Base-by-base conservation (phyloP, 2,113 vertebrate species). In the Triplophysa siluroides region DNA sequence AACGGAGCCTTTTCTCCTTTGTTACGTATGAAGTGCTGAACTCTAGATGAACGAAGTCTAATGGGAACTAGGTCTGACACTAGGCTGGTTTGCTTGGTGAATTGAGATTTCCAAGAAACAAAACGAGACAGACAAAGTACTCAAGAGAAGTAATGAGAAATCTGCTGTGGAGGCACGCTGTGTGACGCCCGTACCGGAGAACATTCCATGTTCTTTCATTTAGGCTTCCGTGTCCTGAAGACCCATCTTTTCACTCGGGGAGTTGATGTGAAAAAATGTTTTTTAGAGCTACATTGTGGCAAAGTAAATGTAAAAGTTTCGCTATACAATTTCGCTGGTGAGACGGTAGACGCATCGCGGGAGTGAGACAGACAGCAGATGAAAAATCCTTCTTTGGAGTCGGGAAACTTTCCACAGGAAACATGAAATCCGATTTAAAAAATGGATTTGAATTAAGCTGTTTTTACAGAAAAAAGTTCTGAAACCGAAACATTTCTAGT, bases 101-200 rank as follows among this genome's bases (percentile, higher is more conserved):
- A 88, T 86, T 87, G 87, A 91, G 88, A 87, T 86, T 90, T 91
- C 86, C 87, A 90, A 85, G 87, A 90, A 88, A 81, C 71, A 76
- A 76, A 77, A 52, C 54, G 33, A 82, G 80, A 83, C 79, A 65
- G 83, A 24, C 62, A 69, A 29, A 73, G 67, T 47, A 61, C 60
- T 83, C 74, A 14, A 67, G 87, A 85, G 86, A 85, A 82, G 83
- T 71, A 78, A 79, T 67, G 80, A 81, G 78, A 78, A 78, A 79
- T 64, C 47, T 69, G 79, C 78, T 70, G 81, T 87, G 86, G 85
- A 71, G 54, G 85, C 86, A 86, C 88, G 83, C 89, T 77, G 76
- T 88, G 89, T 89, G 89, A 90, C 81, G 86, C 85, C 91, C 87
- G 83, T 85, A 86, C 85, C 84, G 88, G 87, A 86, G 86, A 91